Conservation (phyloP, 2,797 vertebrate genomes). For the Gallirallus australis region DNA sequence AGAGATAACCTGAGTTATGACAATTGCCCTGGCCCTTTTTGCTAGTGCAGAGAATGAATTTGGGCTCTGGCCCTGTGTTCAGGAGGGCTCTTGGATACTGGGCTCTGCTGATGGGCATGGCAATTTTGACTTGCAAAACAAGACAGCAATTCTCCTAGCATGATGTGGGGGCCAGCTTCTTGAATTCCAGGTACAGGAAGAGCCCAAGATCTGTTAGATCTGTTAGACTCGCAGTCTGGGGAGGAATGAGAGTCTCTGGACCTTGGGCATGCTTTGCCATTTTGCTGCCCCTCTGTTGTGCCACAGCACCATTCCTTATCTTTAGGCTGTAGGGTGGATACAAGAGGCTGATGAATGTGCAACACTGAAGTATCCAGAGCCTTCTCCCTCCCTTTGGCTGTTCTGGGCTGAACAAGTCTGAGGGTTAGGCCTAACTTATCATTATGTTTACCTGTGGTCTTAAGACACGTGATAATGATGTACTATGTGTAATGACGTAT, state of each 20-base stretch:
- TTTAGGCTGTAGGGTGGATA: background rate
- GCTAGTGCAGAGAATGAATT: background rate
- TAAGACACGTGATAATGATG: background rate
- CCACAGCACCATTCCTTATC: background rate
- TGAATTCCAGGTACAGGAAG: background rate
- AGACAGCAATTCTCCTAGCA: background rate
- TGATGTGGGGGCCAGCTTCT: background rate
- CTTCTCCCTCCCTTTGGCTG: background rate
- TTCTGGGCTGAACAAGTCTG: background rate
- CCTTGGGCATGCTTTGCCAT: background rate
- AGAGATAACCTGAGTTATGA: background rate
- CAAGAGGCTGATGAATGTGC: accelerated
- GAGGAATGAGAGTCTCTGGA: background rate
- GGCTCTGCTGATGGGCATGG: background rate
- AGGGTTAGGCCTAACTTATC: background rate
- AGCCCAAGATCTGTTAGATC: background rate
- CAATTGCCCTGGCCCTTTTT: background rate
- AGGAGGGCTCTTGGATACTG: background rate
- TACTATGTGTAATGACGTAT: background rate
- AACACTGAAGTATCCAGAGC: background rate
- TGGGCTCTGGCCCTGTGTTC: background rate
- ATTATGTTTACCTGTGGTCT: background rate
- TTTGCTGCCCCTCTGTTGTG: background rate
- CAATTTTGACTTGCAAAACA: background rate
- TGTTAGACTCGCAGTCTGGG: no score